phyloP scores from a whole-genome alignment of 2,113 vertebrate genomes.

The Leptobrachium ailaonicum region DNA sequence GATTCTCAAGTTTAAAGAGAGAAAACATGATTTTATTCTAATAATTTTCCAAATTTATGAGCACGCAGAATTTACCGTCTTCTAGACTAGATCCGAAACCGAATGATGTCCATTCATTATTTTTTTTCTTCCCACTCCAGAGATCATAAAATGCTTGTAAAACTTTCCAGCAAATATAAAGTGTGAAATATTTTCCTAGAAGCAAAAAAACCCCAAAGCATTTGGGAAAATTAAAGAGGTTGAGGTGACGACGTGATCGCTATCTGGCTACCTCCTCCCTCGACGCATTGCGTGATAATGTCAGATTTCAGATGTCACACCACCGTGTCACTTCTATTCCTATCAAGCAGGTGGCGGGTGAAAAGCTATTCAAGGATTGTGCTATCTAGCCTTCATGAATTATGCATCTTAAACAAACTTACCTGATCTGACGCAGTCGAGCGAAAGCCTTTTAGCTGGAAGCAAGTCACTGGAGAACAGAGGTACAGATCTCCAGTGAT shows the following conservation, averaged over 20 bases:
- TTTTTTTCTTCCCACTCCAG: no score
- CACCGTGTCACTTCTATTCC: conserved; percentile 57
- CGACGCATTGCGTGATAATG: conserved; percentile 58
- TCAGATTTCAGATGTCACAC: conserved; percentile 50
- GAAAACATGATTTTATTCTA: no score
- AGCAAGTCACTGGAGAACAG: conserved; percentile 59
- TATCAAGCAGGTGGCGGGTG: conserved; percentile 58
- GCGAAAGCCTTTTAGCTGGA: conserved; percentile 72
- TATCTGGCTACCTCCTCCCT: conserved; percentile 31
- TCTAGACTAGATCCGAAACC: no score
- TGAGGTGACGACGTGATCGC: conserved; percentile 39
- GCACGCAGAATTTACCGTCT: no score
- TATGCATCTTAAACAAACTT: conserved; percentile 84
- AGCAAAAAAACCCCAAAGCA: neutral
- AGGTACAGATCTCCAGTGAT: conserved; percentile 55
- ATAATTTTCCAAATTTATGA: no score
- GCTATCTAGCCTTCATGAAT: conserved; percentile 79
- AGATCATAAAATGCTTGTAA: neutral
- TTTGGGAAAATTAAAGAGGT: conserved; percentile 22
- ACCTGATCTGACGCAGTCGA: conserved; percentile 67
- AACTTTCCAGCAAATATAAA: neutral
- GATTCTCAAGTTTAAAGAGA: no score
- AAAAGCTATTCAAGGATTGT: conserved; percentile 69
- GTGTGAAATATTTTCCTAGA: conserved; percentile 6
- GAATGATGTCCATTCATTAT: no score